phyloP scores from a whole-genome alignment of 2,113 vertebrate species.

The Bolborhynchus lineola region DNA sequence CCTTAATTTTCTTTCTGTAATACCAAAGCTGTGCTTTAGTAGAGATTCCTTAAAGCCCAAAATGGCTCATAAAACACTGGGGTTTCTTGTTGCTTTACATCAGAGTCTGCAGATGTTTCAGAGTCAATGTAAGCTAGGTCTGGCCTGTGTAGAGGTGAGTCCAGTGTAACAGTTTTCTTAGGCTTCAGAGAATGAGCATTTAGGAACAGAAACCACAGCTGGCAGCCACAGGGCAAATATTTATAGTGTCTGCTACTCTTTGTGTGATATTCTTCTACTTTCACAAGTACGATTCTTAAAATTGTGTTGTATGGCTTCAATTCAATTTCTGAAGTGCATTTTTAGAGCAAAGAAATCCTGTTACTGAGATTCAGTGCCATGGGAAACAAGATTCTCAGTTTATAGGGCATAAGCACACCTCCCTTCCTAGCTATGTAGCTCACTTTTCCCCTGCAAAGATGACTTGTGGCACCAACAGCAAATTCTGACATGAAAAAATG shows the following conservation, averaged over 20 bases:
- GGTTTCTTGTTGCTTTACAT: background rate
- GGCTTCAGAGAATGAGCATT: conserved; percentile 3
- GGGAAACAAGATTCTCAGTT: conserved; percentile 17
- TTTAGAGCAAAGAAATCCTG: conserved; percentile 24
- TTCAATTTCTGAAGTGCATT: conserved; percentile 20
- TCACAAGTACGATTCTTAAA: background rate
- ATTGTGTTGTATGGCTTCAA: background rate
- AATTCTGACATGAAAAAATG: conserved; percentile 49
- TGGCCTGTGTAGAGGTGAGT: background rate
- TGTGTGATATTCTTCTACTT: background rate
- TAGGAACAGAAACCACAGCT: conserved; percentile 21
- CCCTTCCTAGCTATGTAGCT: background rate
- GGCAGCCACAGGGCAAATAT: conserved; percentile 20
- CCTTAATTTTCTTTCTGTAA: background rate
- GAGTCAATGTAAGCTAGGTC: background rate
- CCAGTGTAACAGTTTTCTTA: background rate
- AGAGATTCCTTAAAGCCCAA: background rate
- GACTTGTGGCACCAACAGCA: conserved; percentile 28
- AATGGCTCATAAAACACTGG: background rate
- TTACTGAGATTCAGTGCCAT: background rate
- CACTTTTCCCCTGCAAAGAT: conserved; percentile 15
- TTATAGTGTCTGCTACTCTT: background rate
- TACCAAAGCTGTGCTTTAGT: background rate
- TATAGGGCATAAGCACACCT: background rate
- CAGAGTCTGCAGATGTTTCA: conserved; percentile 10